Percentiles rank a stretch among this genome's conserved stretches.
Conservation (phyloP, 2,888 invertebrate species). For the Drosophila eohydei region DNA sequence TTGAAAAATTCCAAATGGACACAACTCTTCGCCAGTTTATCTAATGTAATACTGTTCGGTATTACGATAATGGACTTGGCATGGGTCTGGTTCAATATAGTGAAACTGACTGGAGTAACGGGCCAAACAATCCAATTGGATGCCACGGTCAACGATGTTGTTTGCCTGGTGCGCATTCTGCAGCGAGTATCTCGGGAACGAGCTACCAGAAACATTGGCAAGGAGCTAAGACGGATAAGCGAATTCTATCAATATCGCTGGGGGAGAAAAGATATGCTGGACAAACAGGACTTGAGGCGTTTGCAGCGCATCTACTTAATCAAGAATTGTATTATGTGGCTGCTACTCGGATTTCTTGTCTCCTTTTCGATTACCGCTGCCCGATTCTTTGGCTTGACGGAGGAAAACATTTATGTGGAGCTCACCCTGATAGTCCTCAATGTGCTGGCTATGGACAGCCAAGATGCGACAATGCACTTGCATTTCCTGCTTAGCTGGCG, state of each 20-base stretch:
- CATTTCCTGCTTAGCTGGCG: slow-evolving; percentile 43
- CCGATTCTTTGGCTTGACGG: accelerated
- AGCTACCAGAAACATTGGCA: not conserved
- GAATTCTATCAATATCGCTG: slow-evolving; percentile 14
- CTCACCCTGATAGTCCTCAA: not conserved
- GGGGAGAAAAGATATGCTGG: not conserved
- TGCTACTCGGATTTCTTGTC: not conserved
- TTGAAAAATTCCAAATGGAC: slow-evolving; percentile 29
- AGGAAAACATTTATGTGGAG: accelerated
- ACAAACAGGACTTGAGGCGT: not conserved
- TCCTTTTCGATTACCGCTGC: not conserved
- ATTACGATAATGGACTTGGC: not conserved
- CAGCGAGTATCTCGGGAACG: slow-evolving; percentile 32
- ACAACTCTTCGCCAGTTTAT: slow-evolving; percentile 30
- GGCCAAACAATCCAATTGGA: slow-evolving; percentile 1
- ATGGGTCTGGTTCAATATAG: not conserved
- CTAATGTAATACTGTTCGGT: slow-evolving; percentile 10
- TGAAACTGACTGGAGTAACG: not conserved
- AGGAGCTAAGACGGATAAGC: slow-evolving; percentile 15
- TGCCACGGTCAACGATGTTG: slow-evolving; percentile 12
- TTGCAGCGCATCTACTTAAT: slow-evolving; percentile 28
- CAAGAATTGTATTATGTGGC: slow-evolving; percentile 34
- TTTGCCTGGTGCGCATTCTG: slow-evolving; percentile 34
- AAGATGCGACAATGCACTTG: slow-evolving; percentile 22
- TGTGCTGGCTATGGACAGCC: slow-evolving; percentile 13